Evolutionary conservation across 2,888 invertebrate species (phyloP).

Genomic region (Trilocha varians): DNA sequence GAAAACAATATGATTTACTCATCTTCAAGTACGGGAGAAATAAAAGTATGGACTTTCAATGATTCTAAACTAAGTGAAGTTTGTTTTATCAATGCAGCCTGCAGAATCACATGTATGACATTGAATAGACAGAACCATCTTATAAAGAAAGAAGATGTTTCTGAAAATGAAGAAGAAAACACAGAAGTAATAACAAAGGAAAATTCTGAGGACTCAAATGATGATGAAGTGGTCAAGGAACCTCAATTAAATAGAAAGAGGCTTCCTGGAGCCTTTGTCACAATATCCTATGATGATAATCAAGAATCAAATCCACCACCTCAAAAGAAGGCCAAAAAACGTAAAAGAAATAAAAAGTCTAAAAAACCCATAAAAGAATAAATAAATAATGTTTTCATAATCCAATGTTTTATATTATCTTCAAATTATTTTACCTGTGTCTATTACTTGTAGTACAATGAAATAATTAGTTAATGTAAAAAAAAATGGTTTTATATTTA

Average conservation of each 20-base stretch:
- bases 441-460: no score
- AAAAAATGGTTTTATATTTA: no score
- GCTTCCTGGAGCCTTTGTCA: slow-evolving; percentile 55
- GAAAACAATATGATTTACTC: slow-evolving; percentile 75
- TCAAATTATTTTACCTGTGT: no score
- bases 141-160: slow-evolving; percentile 50
- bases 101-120: slow-evolving; percentile 82
- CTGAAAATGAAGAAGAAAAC: slow-evolving; percentile 22
- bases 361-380: slow-evolving; percentile 14
- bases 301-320: slow-evolving; percentile 26
- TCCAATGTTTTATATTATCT: no score
- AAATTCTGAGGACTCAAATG: slow-evolving; percentile 32
- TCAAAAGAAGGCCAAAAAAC: slow-evolving; percentile 48
- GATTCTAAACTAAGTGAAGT: slow-evolving; percentile 63
- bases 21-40: slow-evolving; percentile 84
- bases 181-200: slow-evolving; percentile 21
- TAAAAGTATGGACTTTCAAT: slow-evolving; percentile 79
- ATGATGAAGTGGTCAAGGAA: slow-evolving; percentile 16
- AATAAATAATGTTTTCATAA: neutral
- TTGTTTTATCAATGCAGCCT: slow-evolving; percentile 75
- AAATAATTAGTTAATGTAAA: no score
- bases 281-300: slow-evolving; percentile 43
- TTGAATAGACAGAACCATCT: slow-evolving; percentile 66
- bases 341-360: slow-evolving; percentile 44
- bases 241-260: slow-evolving; percentile 40